A percentile compares a stretch with the other conserved stretches of the same genome.
These are phyloP conservation scores for Apomyelois bistriatella DNA, from an alignment of 2,888 invertebrate species.

Conservation along the genomic window DNA sequence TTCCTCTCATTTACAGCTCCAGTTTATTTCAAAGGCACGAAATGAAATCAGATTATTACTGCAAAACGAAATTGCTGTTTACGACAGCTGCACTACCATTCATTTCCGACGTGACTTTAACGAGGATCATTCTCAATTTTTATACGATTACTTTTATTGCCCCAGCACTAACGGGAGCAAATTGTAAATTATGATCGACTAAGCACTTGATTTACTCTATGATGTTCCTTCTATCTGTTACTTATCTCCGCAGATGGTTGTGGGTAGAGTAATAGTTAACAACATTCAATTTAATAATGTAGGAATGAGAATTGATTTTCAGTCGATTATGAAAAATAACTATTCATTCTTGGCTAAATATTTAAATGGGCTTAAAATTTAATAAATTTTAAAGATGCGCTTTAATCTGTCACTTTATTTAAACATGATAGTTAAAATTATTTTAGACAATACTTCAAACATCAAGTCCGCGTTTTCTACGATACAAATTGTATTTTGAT, in stretches of 20 bases:
- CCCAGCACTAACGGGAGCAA: constrained; percentile 41
- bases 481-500: no score
- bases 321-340: no score
- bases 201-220: constrained; percentile 53
- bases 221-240: constrained; percentile 12
- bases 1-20: not conserved
- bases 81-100: constrained; percentile 6
- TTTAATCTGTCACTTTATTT: no score
- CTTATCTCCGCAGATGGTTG: not conserved
- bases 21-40: constrained; percentile 8
- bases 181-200: constrained; percentile 66
- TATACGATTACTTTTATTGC: constrained; percentile 32
- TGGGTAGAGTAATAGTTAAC: not conserved
- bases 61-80: constrained; percentile 10
- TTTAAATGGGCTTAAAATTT: no score
- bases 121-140: constrained; percentile 11
- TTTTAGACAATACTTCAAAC: no score
- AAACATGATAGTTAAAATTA: no score
- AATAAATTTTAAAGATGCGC: no score
- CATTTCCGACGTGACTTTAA: constrained; percentile 4
- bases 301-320: no score
- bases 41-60: constrained; percentile 11
- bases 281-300: not conserved
- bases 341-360: no score
- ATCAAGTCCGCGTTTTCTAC: no score